phyloP scores from a whole-genome alignment of 2,797 vertebrate species.

The Brachyrhaphis roseni region DNA sequence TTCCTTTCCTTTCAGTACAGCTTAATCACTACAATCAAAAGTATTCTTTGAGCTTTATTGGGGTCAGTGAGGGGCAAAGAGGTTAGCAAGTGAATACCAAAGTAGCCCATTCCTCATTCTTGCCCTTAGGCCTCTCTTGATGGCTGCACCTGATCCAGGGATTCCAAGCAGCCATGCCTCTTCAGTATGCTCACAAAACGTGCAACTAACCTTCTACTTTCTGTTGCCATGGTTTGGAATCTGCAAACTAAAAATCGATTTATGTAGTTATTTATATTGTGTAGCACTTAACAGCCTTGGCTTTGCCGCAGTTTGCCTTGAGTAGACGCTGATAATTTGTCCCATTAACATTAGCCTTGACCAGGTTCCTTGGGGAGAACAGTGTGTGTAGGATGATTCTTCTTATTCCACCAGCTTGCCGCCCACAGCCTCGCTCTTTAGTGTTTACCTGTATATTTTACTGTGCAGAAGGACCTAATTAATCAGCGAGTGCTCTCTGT shows the following conservation, averaged over 20 bases:
- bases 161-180: not conserved
- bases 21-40: not conserved
- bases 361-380: constrained; percentile 42
- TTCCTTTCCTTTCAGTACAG: not conserved
- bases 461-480: constrained; percentile 62
- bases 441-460: constrained; percentile 66
- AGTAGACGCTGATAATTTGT: constrained; percentile 70
- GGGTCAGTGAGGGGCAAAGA: not conserved
- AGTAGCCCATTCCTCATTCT: constrained; percentile 3
- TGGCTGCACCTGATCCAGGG: constrained; percentile 19
- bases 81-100: not conserved
- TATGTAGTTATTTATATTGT: constrained; percentile 4
- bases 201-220: not conserved
- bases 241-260: constrained; percentile 4
- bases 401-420: constrained; percentile 54
- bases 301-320: constrained; percentile 17
- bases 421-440: constrained; percentile 55
- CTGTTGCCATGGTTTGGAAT: not conserved
- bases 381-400: constrained; percentile 41
- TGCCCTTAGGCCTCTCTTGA: not conserved
- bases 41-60: constrained; percentile 15
- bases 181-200: not conserved
- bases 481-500: constrained; percentile 60
- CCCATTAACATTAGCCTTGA: constrained; percentile 59
- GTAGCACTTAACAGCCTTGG: constrained; percentile 11